A percentile compares a stretch with the other conserved stretches of the same genome.
These are phyloP conservation scores for Drosophila teissieri DNA, from an alignment of 1,140 invertebrate genomes.

Conservation along the genomic window DNA sequence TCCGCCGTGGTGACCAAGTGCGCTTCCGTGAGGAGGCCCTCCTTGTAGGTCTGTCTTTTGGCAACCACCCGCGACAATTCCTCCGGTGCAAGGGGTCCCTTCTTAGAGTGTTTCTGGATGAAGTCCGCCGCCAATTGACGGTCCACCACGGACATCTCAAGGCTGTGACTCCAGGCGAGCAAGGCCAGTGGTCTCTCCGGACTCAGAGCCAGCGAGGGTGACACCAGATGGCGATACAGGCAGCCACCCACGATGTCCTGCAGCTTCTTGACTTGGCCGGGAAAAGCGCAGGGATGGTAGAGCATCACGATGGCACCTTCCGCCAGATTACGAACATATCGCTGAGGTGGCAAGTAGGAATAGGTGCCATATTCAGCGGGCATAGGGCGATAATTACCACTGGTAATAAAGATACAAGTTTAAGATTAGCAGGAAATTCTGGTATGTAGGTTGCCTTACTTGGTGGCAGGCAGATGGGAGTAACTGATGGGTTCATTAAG, in stretches of 20 bases:
- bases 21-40: constrained; percentile 86
- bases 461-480: constrained; percentile 87
- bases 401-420: constrained; percentile 82
- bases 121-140: constrained; percentile 86
- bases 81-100: constrained; percentile 86
- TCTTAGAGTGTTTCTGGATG: constrained; percentile 88
- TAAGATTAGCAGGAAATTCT: not conserved
- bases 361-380: constrained; percentile 95
- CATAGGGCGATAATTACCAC: constrained; percentile 91
- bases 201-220: constrained; percentile 88
- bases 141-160: constrained; percentile 90
- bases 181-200: constrained; percentile 90
- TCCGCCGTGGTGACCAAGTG: constrained; percentile 85
- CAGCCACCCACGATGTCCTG: constrained; percentile 89
- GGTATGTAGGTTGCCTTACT: constrained; percentile 80
- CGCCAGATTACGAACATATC: constrained; percentile 94
- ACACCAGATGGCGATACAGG: constrained; percentile 92
- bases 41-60: constrained; percentile 86
- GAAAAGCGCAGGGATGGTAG: constrained; percentile 94
- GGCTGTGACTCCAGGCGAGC: constrained; percentile 90
- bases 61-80: constrained; percentile 87
- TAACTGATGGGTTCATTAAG: constrained; percentile 90
- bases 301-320: constrained; percentile 94
- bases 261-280: constrained; percentile 87
- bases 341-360: constrained; percentile 91